Base-by-base conservation (phyloP, 1,140 invertebrate species). In the Coenobita brevimanus region DNA sequence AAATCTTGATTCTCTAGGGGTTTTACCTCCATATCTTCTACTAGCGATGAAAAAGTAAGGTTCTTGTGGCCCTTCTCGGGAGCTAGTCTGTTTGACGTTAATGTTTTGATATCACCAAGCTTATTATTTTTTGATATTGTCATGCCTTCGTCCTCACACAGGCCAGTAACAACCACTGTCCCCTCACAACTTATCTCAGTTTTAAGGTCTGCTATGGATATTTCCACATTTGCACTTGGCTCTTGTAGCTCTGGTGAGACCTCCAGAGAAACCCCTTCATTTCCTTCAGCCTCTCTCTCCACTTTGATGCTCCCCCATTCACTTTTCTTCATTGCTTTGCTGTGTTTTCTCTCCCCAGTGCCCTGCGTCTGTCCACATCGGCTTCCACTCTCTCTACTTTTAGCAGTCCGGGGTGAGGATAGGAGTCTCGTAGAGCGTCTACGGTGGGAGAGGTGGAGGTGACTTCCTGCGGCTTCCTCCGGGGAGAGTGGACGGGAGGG, bases 401-500 rank as follows among this genome's bases (percentile, higher is more conserved):
- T 75, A 3, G 50, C 46, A 57, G 57, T 76, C 33, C 50, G 30
- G 30, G 43, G 33, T n/a, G 62, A 73, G 41, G 60, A 17, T 27
- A 62, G 21, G 13, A 75, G 86, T 64, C 75, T 81, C 10, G 54
- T 36, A 15, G 86, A 36, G n/a, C 69, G 33, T 60, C 60, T 82
- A 17, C 79, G 67, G 21, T 50, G 46, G 46, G 46, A 50, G 6
- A 17, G 46, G 6, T 50, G 46, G 46, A 50, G 46, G 17, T 6
- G 46, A 17, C 17, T 50, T 50, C 46, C 78, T 60, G 79, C 69
- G 57, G 38, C 24, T 10, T 78, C 78, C 71, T 88, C 86, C 71
- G 86, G 86, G 30, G 86, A 88, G 3, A 88, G 30, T 57, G 86
- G 86, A 57, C 80, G 86, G 79, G 86, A 88, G 13, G 82, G 80